Evolutionary conservation across 1,140 invertebrate species (phyloP), one percentile per base, ranked within the genome.

Genomic region (Kradibia gibbosae): DNA sequence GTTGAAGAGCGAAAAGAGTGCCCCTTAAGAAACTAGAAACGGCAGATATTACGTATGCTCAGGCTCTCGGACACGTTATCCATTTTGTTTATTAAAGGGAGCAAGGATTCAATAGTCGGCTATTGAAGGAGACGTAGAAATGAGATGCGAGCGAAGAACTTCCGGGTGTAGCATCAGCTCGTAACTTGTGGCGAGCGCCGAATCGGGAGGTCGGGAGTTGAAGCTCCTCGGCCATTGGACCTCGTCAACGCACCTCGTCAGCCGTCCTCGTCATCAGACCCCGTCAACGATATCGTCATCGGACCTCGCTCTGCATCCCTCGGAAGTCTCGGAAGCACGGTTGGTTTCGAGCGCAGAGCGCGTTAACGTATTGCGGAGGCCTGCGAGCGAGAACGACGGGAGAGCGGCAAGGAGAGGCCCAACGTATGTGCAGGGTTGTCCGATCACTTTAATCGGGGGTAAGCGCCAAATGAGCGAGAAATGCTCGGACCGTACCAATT

Each of bases 1-100:
- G n/a, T n/a, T n/a, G n/a, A n/a, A n/a, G n/a, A n/a, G n/a, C n/a
- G n/a, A n/a, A n/a, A n/a, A n/a, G n/a, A n/a, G n/a, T n/a, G n/a
- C n/a, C n/a, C n/a, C n/a, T n/a, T 70, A 70, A 70, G 67, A 70
- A 70, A 42, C 0, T 70, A n/a, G 70, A 39, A 70, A 70, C 22
- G 1, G 65, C 36, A 45, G 42, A 45, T 0, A 22, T 42, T 17
- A 42, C 5, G 65, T n/a, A n/a, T n/a, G n/a, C n/a, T n/a, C n/a
- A n/a, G n/a, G n/a, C n/a, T n/a, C n/a, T n/a, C n/a, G n/a, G n/a
- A n/a, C n/a, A n/a, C 17, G 28, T 42, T 45, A 45, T 42, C 65
- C 65, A 70, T 70, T 70, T 70, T 42, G 28, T 34, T 34, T 65
- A 36, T 36, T 13, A 65, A 28, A n/a, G 53, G 17, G 65, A 45